Percentiles rank a stretch among this genome's conserved stretches.
Evolutionary conservation across 2,113 vertebrate genomes (phyloP).

Genomic region (Pelodiscus sinensis): DNA sequence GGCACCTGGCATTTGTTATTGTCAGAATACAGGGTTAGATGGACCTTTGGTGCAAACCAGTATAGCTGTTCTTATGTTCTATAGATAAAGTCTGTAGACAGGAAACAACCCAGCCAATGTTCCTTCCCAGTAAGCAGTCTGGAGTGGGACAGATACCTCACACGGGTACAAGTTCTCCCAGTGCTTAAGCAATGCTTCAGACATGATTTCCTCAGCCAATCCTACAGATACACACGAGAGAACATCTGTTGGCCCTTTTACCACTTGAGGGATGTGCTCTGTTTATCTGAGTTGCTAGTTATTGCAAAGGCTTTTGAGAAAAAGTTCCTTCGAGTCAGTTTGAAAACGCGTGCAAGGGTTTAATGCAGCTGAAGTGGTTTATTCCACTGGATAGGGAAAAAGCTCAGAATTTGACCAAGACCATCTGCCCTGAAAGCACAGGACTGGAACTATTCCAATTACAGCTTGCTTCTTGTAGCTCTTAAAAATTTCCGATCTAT

Average conservation of each 20-base stretch:
- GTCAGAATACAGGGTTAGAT: too few species aligned
- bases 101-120: background rate
- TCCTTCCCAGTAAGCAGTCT: background rate
- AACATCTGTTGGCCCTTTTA: conserved; percentile 9
- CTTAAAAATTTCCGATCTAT: background rate
- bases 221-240: background rate
- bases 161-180: background rate
- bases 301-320: background rate
- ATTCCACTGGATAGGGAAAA: background rate
- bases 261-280: background rate
- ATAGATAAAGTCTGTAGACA: background rate
- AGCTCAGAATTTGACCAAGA: background rate
- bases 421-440: background rate
- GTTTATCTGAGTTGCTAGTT: background rate
- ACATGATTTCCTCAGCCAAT: background rate
- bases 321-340: background rate
- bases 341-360: background rate
- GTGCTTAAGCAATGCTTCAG: background rate
- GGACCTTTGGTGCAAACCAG: too few species aligned
- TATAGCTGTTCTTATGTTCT: too few species aligned
- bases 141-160: background rate
- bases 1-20: too few species aligned
- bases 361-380: background rate
- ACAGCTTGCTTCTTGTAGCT: background rate
- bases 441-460: background rate